phyloP scores from a whole-genome alignment of 2,113 vertebrate genomes.

The Parotia lawesii region DNA sequence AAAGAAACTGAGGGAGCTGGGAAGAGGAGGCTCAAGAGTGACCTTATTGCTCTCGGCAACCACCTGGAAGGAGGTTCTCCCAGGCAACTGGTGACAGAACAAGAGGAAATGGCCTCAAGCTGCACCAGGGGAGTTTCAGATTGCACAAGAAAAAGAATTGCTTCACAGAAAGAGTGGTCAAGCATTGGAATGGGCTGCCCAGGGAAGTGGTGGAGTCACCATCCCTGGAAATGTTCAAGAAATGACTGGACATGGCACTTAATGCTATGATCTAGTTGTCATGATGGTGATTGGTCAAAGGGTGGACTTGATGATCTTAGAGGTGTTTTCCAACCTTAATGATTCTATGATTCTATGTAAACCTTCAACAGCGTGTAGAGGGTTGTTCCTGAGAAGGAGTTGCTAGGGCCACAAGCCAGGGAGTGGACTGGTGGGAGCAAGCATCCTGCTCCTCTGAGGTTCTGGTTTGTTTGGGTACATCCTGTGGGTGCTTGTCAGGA shows the following conservation, averaged over 20 bases:
- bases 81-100: background rate
- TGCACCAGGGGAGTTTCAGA: background rate
- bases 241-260: background rate
- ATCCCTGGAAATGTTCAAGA: background rate
- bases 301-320: too few species aligned
- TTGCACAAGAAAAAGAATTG: background rate
- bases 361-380: background rate
- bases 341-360: background rate
- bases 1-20: background rate
- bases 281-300: background rate
- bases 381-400: background rate
- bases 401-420: background rate
- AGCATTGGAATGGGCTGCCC: background rate
- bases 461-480: background rate
- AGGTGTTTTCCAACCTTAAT: background rate
- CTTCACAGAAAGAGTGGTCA: background rate
- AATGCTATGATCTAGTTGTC: background rate
- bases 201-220: background rate
- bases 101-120: background rate
- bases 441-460: background rate
- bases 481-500: background rate
- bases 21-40: background rate
- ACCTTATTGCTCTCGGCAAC: background rate
- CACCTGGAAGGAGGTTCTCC: background rate
- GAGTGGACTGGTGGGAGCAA: fast-evolving